Conservation (phyloP, 1,140 invertebrate genomes). For the Drosophila persimilis region DNA sequence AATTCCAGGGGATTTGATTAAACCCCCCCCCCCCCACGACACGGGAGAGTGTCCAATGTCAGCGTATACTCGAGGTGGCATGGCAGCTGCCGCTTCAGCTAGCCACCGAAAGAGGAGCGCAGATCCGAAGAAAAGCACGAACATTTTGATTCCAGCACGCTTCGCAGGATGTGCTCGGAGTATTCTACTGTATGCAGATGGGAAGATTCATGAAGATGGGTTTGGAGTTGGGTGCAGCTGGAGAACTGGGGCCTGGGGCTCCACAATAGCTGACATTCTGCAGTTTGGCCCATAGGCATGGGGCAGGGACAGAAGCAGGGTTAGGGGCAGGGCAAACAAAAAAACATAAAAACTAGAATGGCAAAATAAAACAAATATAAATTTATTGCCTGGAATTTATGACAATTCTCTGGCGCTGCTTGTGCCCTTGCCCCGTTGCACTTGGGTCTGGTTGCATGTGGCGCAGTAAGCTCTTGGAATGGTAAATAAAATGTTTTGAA, state of each 20-base stretch:
- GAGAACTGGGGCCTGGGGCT: neutral
- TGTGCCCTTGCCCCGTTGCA: conserved; percentile 14
- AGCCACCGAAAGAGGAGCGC: no score
- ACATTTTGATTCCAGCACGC: conserved; percentile 38
- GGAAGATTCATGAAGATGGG: no score
- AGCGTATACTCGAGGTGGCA: no score
- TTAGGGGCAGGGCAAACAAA: neutral
- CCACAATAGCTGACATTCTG: conserved; percentile 14
- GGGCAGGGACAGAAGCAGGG: neutral
- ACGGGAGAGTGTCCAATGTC: no score
- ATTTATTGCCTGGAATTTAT: conserved; percentile 82
- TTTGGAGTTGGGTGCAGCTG: neutral
- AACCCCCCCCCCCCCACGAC: no score
- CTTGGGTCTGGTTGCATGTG: conserved; percentile 34
- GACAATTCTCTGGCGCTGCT: conserved; percentile 58
- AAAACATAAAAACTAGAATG: conserved; percentile 34
- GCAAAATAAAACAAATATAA: conserved; percentile 79
- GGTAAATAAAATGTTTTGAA: conserved; percentile 41
- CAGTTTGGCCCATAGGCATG: neutral
- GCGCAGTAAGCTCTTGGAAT: conserved; percentile 3
- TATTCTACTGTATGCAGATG: neutral
- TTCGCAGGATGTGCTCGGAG: conserved; percentile 6
- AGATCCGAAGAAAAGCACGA: conserved; percentile 11
- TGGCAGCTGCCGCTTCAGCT: no score
- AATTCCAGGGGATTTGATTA: no score